phyloP scores from a whole-genome alignment of 2,888 invertebrate species.

The Acrobasis consociella region DNA sequence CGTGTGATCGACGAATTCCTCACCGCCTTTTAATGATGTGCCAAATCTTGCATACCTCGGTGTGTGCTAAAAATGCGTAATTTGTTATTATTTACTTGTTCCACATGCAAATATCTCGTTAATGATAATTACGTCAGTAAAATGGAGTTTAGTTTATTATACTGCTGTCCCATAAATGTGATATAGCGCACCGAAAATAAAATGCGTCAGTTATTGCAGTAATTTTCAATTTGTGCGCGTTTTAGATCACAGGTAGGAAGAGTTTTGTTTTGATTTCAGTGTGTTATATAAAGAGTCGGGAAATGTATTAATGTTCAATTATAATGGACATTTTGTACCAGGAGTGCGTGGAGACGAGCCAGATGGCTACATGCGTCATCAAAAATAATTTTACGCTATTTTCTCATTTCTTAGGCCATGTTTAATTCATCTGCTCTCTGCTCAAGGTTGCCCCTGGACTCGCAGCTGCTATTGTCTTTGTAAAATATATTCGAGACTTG shows the following conservation, averaged over 20 bases:
- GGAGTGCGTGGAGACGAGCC: conserved; percentile 39
- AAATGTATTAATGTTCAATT: not conserved
- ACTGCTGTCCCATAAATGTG: not conserved
- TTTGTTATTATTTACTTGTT: no score
- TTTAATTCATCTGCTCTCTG: not conserved
- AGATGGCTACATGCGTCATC: conserved; percentile 38
- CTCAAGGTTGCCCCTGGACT: conserved; percentile 3
- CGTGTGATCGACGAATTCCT: conserved; percentile 58
- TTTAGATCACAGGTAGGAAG: not conserved
- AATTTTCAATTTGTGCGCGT: not conserved
- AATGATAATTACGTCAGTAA: no score
- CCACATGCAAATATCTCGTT: no score
- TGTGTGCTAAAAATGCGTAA: not conserved
- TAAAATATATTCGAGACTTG: not conserved
- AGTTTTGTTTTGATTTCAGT: not conserved
- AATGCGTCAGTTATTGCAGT: not conserved
- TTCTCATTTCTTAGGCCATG: not conserved
- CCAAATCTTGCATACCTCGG: conserved; percentile 56
- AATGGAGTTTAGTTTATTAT: no score
- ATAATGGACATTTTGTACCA: not conserved
- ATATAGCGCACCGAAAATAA: not conserved
- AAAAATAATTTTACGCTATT: conserved; percentile 5
- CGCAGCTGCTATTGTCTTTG: not conserved
- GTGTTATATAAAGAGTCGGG: not conserved
- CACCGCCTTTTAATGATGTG: conserved; percentile 59